Evolutionary conservation across 2,888 invertebrate genomes (phyloP).

Genomic region (Cynaeus angustus): DNA sequence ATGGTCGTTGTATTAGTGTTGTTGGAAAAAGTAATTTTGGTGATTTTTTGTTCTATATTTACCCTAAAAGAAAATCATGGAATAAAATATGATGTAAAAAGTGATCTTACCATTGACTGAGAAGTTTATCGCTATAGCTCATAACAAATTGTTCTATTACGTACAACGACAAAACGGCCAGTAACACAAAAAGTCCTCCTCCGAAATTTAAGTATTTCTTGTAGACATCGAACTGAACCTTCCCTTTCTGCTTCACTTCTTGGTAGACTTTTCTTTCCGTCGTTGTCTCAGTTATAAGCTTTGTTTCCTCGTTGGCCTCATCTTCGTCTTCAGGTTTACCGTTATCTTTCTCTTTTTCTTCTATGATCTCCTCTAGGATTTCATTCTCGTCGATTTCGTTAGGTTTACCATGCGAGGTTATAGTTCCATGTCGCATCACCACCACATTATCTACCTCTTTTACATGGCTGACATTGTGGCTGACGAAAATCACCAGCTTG

Average conservation of each 20-base stretch:
- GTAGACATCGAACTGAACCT: slow-evolving; percentile 51
- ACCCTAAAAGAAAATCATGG: slow-evolving; percentile 29
- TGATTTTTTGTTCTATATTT: slow-evolving; percentile 34
- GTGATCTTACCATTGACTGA: slow-evolving; percentile 51
- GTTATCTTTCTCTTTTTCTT: slow-evolving; percentile 53
- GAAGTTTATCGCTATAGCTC: slow-evolving; percentile 48
- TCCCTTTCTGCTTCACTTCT: slow-evolving; percentile 46
- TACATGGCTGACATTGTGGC: slow-evolving; percentile 70
- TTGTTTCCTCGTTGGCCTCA: slow-evolving; percentile 28
- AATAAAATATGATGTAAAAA: no score
- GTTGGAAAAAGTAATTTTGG: slow-evolving; percentile 38
- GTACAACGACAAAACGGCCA: slow-evolving; percentile 37
- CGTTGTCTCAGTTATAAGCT: slow-evolving; percentile 44
- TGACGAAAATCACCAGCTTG: slow-evolving; percentile 75
- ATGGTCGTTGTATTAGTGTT: slow-evolving; percentile 18
- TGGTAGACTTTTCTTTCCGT: slow-evolving; percentile 41
- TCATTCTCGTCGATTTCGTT: slow-evolving; percentile 80
- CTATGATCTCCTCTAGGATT: slow-evolving; percentile 77
- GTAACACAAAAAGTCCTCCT: slow-evolving; percentile 49
- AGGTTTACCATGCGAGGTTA: slow-evolving; percentile 45
- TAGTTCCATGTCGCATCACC: slow-evolving; percentile 64
- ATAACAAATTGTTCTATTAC: slow-evolving; percentile 41
- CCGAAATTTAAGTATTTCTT: slow-evolving; percentile 53
- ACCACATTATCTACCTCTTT: slow-evolving; percentile 72
- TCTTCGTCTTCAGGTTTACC: slow-evolving; percentile 12